phyloP scores from a whole-genome alignment of 2,797 vertebrate genomes.

The Eulemur rubriventer region DNA sequence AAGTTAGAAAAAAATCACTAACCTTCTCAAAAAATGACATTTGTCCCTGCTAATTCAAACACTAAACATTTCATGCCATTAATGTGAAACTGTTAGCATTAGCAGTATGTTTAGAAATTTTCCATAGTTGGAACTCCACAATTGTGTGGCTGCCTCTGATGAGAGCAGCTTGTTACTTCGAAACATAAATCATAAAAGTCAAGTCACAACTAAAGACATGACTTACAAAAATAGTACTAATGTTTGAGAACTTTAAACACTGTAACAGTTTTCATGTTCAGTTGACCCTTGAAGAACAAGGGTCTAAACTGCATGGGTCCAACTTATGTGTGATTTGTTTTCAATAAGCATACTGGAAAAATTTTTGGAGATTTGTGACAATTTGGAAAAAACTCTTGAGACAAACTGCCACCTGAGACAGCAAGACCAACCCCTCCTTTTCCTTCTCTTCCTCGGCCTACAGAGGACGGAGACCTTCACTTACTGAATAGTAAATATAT shows the following conservation, averaged over 20 bases:
- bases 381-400: neutral
- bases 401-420: neutral
- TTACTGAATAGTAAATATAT: neutral
- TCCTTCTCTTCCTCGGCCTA: neutral
- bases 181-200: conserved; percentile 43
- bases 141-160: neutral
- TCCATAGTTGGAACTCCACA: neutral
- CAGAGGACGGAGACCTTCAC: no score
- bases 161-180: conserved; percentile 9
- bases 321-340: neutral
- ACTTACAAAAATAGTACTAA: conserved; percentile 33
- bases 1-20: neutral
- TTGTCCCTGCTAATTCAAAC: neutral
- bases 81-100: neutral
- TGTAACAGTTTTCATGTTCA: neutral
- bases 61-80: neutral
- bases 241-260: conserved; percentile 19
- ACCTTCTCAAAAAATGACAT: neutral
- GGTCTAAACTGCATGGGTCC: neutral
- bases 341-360: neutral
- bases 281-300: neutral
- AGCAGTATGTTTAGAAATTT: conserved; percentile 2
- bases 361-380: neutral
- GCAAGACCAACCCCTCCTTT: neutral
- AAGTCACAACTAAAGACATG: neutral